Conservation (phyloP, 30 jellyfish, hydroid and myxozoan species). For the Hydra vulgaris region DNA sequence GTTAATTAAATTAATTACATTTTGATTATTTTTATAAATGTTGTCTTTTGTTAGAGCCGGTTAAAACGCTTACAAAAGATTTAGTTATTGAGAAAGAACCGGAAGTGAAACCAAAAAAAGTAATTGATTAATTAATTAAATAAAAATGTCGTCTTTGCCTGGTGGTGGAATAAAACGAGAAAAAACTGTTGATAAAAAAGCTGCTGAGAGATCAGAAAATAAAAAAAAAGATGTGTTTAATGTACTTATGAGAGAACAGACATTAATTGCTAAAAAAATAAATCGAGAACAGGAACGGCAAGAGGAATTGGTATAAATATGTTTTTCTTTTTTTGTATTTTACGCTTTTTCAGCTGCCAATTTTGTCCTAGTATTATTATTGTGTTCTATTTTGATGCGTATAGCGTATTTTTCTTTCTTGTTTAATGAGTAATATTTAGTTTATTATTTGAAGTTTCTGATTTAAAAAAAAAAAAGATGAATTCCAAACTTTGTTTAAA, state of each 20-base stretch:
- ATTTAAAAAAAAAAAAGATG: too few relatives aligned
- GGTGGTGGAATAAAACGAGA: slow-evolving; percentile 83
- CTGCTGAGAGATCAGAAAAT: slow-evolving; percentile 71
- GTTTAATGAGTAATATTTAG: not conserved
- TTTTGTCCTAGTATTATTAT: too few relatives aligned
- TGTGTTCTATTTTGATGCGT: too few relatives aligned
- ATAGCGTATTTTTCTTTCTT: too few relatives aligned
- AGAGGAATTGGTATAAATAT: slow-evolving; percentile 53
- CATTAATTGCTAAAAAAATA: slow-evolving; percentile 55
- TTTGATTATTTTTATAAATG: too few relatives aligned
- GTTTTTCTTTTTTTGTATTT: not conserved
- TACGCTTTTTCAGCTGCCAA: too few relatives aligned
- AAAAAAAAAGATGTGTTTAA: slow-evolving; percentile 59
- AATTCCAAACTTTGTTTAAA: too few relatives aligned
- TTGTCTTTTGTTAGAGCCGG: too few relatives aligned
- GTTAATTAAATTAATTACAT: too few relatives aligned
- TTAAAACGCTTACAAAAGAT: too few relatives aligned
- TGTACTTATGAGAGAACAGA: slow-evolving; percentile 73
- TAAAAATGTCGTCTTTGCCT: slow-evolving; percentile 67
- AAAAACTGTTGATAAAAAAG: slow-evolving; percentile 85
- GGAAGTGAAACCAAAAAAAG: slow-evolving; percentile 45
- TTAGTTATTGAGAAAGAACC: not conserved
- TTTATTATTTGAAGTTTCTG: not conserved
- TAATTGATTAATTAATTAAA: too few relatives aligned
- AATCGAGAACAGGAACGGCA: slow-evolving; percentile 72